Base-by-base conservation (phyloP, 2,888 invertebrate genomes). In the Stegophylla sp. region DNA sequence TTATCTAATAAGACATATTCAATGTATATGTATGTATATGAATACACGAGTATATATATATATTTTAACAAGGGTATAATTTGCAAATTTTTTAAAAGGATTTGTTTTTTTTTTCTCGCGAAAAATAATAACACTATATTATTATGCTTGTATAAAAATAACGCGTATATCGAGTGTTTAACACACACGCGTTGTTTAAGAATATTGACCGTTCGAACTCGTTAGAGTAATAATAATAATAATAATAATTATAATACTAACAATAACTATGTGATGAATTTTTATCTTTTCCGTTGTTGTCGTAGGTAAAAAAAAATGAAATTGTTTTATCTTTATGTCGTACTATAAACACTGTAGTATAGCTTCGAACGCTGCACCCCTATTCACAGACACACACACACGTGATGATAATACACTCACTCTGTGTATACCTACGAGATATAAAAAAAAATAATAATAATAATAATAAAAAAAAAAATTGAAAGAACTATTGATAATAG, bases 1-100 rank as follows among this genome's bases (percentile, higher is more conserved):
- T 15, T 71, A 53, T n/a, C n/a, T n/a, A 48, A 20, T 20, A 71
- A 41, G 34, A 71, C 43, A 53, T 53, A 41, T 34, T 23, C 20
- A 71, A 34, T 71, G 41, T 41, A 41, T 9, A 53, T n/a, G n/a
- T n/a, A n/a, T n/a, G n/a, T 26, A 28, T 43, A 73, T n/a, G 34
- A 34, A 61, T 59, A 34, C 7, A 9, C 20, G 34, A 23, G 43
- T 26, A 26, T 43, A 0, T 45, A 26, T 45, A 34, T 53, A 23
- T 20, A 41, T 61, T 43, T 74, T 45, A 63, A 61, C 28, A 48
- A 74, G 61, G 74, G 74, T 74, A 74, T 74, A 48, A 63, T 63
- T 73, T 73, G 43, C 43, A 59, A 51, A 26, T 59, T 59, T 75
- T 28, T 61, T 12, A 61, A 61, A 61, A 17, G 1, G 4, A 61